Evolutionary conservation across 2,113 vertebrate species (phyloP), one percentile per base, ranked within the genome.

Genomic region (Benitochromis conjunctus): DNA sequence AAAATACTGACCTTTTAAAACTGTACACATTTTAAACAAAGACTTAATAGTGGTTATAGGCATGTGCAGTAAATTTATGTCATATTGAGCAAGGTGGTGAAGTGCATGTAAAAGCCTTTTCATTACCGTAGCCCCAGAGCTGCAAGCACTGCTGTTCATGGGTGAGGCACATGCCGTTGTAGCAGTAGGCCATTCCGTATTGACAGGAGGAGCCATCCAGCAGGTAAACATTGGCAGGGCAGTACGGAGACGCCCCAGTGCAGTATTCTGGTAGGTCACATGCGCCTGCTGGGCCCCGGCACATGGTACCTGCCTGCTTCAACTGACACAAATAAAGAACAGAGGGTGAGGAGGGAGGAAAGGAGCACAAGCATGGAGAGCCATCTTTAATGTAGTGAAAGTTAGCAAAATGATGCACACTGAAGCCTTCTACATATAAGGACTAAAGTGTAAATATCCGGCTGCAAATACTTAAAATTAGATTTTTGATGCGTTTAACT

Each of bases 181-280:
- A 95, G 95, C 98, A 99, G 94, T 97, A 98, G 31, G 97, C 98
- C 6, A 89, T 77, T 0, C 96, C 96, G 0, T 87, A 43, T 58
- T 97, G 97, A 0, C 98, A 99, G 13, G 95, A 77, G 0, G 97
- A 97, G 81, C 98, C 98, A 0, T 99, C 98, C 92, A 98, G 94
- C 24, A 97, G 95, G 94, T 98, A 98, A 12, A 97, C 95, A 1
- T 99, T 99, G 77, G 95, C 60, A 0, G 98, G 98, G 81, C 98
- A 99, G 94, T 96, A 97, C 0, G 98, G 96, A 0, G 97, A 97
- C 1, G 95, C 92, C 0, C 98, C 98, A 0, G 97, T 99, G 95
- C 98, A 99, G 93, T 97, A 99, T 51, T 99, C 98, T 0, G 98
- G 98, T 11, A 99, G 98, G 95, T 99, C 98, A 2, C 98, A 99